Evolutionary conservation across 1,140 invertebrate species (phyloP).

Genomic region (Drosophila triauraria): DNA sequence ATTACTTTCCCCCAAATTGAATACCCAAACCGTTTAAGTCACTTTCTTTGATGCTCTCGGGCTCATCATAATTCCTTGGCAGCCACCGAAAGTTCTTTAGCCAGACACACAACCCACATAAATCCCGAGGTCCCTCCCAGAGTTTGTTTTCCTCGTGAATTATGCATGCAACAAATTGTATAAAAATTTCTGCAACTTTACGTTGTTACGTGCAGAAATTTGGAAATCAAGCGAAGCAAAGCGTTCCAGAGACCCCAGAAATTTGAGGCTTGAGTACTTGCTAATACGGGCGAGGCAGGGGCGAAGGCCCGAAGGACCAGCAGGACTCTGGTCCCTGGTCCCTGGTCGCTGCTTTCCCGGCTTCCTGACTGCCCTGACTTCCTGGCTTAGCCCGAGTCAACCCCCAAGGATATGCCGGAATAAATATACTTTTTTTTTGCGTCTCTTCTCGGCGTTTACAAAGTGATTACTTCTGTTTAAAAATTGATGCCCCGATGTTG

Average conservation of each 20-base stretch:
- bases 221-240: constrained; percentile 63
- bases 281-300: constrained; percentile 2
- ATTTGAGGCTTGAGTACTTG: constrained; percentile 66
- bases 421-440: constrained; percentile 23
- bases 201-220: constrained; percentile 81
- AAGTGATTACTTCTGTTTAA: constrained; percentile 84
- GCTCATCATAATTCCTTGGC: constrained; percentile 80
- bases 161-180: constrained; percentile 85
- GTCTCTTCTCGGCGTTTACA: constrained; percentile 70
- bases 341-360: constrained; percentile 31
- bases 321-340: constrained; percentile 35
- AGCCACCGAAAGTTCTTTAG: constrained; percentile 27
- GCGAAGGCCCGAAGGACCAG: constrained; percentile 24
- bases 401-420: constrained; percentile 53
- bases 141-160: constrained; percentile 70
- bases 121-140: constrained; percentile 59
- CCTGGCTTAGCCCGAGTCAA: constrained; percentile 51
- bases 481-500: constrained; percentile 82
- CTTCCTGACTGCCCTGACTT: constrained; percentile 10
- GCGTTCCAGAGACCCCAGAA: constrained; percentile 33
- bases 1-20: constrained; percentile 40
- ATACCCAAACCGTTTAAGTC: constrained; percentile 39
- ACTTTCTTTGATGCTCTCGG: constrained; percentile 51
- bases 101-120: constrained; percentile 51
- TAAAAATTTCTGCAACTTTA: constrained; percentile 84